Evolutionary conservation across 2,797 vertebrate genomes (phyloP), one percentile per base, ranked within the genome.

Genomic region (Tachyglossus aculeatus): DNA sequence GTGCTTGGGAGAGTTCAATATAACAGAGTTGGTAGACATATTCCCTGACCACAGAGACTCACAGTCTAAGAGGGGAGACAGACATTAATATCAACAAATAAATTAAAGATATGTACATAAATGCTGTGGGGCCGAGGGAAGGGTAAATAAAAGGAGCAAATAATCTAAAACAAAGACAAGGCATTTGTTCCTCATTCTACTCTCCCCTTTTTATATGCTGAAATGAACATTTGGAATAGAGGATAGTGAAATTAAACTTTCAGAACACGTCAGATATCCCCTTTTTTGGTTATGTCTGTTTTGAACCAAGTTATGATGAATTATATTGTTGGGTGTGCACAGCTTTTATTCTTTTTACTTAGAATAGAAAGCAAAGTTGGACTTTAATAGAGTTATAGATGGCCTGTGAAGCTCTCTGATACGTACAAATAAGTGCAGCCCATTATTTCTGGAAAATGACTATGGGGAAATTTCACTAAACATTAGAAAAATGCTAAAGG

Each of bases 401-500:
- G 59, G 24, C 12, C 69, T 48, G 51, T 36, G 47, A 34, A 61
- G 32, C 39, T 51, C 24, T n/a, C n/a, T n/a, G n/a, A n/a, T n/a
- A n/a, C n/a, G n/a, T n/a, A 51, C 16, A 59, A 61, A 60, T n/a
- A 34, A 75, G 54, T 21, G 64, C 8, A 62, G 22, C 21, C 33
- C 15, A 11, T 29, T 74, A 53, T 69, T 18, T 68, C 15, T 19
- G 48, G 57, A 71, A 58, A 18, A 55, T 24, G 66, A 51, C 25
- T 41, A 47, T 45, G 32, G 4, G 24, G 14, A 66, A 66, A 64
- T 43, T 47, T 47, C 25, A 16, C 2, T n/a, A 51, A 41, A 8
- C 44, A 44, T 50, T 52, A 58, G 56, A 52, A 48, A 55, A 37
- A 15, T 51, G 16, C 14, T 14, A 33, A 13, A 37, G 47, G n/a